Percentiles rank a stretch among this genome's conserved stretches.
These are phyloP conservation scores for Cryptus armator DNA, from an alignment of 2,888 invertebrate species.

Conservation along the genomic window DNA sequence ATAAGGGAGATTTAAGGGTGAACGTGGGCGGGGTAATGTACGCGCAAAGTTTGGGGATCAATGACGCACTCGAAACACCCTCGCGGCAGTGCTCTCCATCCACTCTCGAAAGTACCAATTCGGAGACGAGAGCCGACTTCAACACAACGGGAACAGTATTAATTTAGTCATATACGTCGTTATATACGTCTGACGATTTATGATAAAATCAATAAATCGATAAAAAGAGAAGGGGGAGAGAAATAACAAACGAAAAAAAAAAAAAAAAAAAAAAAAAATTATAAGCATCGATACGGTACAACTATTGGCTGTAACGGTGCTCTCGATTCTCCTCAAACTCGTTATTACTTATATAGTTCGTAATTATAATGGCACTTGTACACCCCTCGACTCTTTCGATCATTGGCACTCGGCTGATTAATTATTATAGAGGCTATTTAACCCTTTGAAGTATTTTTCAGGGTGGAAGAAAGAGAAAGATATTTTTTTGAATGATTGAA, in stretches of 20 bases:
- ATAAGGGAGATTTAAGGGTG: too few relatives aligned
- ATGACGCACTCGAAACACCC: conserved; percentile 4
- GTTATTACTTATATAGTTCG: conserved; percentile 8
- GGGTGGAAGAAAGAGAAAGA: neutral
- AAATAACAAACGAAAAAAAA: conserved; percentile 10
- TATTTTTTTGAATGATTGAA: neutral
- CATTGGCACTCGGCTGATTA: conserved; percentile 26
- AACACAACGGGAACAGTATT: conserved; percentile 52
- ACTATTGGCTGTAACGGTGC: neutral
- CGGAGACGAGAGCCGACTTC: conserved; percentile 20
- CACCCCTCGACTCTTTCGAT: conserved; percentile 7
- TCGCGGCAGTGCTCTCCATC: neutral
- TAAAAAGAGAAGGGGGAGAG: neutral
- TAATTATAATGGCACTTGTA: conserved; percentile 35
- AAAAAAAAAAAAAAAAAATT: neutral
- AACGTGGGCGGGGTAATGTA: too few relatives aligned
- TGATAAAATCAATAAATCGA: neutral
- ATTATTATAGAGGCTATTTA: conserved; percentile 14
- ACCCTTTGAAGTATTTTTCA: neutral
- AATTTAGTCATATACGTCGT: neutral
- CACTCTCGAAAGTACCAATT: conserved; percentile 54
- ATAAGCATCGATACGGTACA: neutral
- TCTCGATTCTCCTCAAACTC: neutral
- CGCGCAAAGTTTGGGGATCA: too few relatives aligned
- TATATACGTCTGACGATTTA: neutral